Conservation (phyloP, 2,797 vertebrate species). For the Notoglanidium macrostoma region DNA sequence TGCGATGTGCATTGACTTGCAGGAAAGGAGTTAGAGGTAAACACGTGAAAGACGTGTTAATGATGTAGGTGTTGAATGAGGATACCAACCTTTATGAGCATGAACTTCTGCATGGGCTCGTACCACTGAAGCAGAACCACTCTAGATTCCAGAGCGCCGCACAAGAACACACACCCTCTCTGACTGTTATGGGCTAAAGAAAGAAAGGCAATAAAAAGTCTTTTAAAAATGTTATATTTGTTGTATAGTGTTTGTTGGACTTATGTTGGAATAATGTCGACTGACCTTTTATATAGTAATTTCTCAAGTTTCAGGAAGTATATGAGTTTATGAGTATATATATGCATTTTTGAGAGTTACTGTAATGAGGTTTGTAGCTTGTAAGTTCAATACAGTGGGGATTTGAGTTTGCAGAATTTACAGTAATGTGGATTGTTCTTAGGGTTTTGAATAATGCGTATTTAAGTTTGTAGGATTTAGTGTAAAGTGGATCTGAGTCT, state of each 20-base stretch:
- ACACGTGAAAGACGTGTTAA: no score
- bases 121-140: slow-evolving; percentile 92
- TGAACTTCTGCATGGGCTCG: slow-evolving; percentile 91
- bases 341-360: no score
- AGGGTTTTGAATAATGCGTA: neutral
- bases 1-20: neutral
- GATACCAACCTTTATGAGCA: slow-evolving; percentile 86
- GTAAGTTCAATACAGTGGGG: neutral
- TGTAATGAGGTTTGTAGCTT: neutral
- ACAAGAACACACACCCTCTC: slow-evolving; percentile 80
- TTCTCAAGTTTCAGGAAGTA: no score
- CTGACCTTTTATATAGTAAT: no score
- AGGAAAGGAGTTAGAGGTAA: neutral
- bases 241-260: no score
- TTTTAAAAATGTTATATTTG: no score
- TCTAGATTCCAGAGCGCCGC: slow-evolving; percentile 84
- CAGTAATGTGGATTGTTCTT: neutral
- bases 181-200: slow-evolving; percentile 69
- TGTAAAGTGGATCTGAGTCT: neutral
- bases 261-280: no score
- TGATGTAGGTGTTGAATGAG: neutral
- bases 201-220: neutral
- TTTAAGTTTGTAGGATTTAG: neutral
- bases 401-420: neutral
- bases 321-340: no score